Evolutionary conservation across 2,797 vertebrate genomes (phyloP).

Genomic region (Heliangelus exortis): DNA sequence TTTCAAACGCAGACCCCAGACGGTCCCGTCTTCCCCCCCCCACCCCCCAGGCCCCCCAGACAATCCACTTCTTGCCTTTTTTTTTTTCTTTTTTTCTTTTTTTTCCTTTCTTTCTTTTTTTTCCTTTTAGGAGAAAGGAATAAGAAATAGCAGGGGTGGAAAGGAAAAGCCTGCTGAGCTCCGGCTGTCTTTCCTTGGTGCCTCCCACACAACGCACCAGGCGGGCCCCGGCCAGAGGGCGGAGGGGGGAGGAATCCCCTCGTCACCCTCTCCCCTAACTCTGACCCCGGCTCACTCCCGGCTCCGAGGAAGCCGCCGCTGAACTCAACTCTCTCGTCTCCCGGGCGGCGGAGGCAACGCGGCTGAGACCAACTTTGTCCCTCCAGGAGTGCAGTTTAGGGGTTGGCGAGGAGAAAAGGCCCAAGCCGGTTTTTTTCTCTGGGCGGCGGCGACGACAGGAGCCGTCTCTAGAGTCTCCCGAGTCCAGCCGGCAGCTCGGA

Average conservation of each 20-base stretch:
- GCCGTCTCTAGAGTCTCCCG: slow-evolving; percentile 46
- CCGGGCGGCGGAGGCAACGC: slow-evolving; percentile 18
- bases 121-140: neutral
- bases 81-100: neutral
- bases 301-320: neutral
- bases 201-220: slow-evolving; percentile 28
- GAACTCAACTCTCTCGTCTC: slow-evolving; percentile 8
- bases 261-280: slow-evolving; percentile 33
- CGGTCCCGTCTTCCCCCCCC: neutral
- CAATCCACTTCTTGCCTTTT: neutral
- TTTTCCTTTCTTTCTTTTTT: neutral
- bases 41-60: neutral
- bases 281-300: slow-evolving; percentile 31
- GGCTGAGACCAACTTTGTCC: slow-evolving; percentile 58
- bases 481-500: slow-evolving; percentile 35
- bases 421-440: neutral
- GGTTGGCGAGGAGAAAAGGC: slow-evolving; percentile 35
- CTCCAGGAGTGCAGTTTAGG: slow-evolving; percentile 38
- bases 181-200: neutral
- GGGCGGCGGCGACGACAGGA: neutral
- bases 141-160: slow-evolving; percentile 17
- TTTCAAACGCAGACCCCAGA: neutral
- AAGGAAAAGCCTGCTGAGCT: neutral
- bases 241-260: slow-evolving; percentile 31
- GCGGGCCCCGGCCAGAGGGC: neutral